Percentiles rank a stretch among this genome's conserved stretches.
These are phyloP conservation scores for Sarcophilus harrisii DNA, from an alignment of 2,797 vertebrate genomes.

Conservation along the genomic window DNA sequence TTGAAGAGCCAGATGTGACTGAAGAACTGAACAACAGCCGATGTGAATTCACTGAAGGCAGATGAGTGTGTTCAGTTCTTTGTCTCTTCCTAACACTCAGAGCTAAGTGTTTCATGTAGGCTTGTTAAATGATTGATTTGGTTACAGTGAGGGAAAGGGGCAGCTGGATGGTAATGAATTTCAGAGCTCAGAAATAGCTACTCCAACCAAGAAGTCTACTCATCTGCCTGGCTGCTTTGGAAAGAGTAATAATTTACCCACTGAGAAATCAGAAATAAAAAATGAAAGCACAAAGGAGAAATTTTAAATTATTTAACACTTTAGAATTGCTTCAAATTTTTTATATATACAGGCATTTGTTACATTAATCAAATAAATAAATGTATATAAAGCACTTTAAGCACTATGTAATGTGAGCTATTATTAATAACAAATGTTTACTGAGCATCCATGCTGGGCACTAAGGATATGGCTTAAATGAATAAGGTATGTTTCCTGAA, in stretches of 20 bases:
- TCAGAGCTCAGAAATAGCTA: not conserved
- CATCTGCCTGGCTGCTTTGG: not conserved
- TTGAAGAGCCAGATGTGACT: not conserved
- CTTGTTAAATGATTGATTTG: conserved; percentile 1
- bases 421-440: not conserved
- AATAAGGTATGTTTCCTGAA: not conserved
- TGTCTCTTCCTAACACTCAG: not conserved
- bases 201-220: not conserved
- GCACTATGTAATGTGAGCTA: not conserved
- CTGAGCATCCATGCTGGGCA: not conserved
- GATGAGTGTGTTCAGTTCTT: not conserved
- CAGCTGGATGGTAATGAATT: not conserved
- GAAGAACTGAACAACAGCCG: not conserved
- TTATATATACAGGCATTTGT: not conserved
- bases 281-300: not conserved
- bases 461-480: not conserved
- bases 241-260: not conserved
- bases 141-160: not conserved
- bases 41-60: not conserved
- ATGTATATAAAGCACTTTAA: not conserved
- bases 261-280: not conserved
- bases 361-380: not conserved
- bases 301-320: not conserved
- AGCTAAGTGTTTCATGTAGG: not conserved
- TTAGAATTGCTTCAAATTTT: not conserved